These are phyloP conservation scores for Sebastes vulpes DNA, from an alignment of 2,797 vertebrate genomes.

Conservation along the genomic window DNA sequence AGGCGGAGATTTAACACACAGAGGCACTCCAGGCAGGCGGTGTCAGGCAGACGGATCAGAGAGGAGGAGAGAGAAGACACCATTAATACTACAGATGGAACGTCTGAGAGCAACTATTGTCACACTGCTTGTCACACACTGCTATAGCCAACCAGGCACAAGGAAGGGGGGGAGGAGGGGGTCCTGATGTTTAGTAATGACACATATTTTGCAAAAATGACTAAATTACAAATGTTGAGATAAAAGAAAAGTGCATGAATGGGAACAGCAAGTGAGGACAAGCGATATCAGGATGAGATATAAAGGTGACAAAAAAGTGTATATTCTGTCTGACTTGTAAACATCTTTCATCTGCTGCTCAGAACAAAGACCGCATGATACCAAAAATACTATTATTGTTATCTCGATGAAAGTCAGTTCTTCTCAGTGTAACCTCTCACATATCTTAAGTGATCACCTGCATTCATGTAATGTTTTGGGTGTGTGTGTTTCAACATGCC, in stretches of 20 bases:
- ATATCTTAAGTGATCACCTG: not conserved
- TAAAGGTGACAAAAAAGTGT: not conserved
- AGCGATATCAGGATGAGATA: not conserved
- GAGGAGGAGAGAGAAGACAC: slow-evolving; percentile 52
- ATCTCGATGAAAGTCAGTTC: not conserved
- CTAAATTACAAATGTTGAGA: not conserved
- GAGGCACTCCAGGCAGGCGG: slow-evolving; percentile 59
- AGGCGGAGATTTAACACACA: slow-evolving; percentile 67
- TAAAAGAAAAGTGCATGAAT: not conserved
- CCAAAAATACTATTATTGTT: not conserved
- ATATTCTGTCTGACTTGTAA: not conserved
- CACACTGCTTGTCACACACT: slow-evolving; percentile 27
- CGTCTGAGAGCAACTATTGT: slow-evolving; percentile 44
- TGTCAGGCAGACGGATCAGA: slow-evolving; percentile 67
- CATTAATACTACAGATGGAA: slow-evolving; percentile 62
- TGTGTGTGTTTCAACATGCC: not conserved
- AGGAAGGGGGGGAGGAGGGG: not conserved
- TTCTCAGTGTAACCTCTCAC: not conserved
- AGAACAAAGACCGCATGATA: not conserved
- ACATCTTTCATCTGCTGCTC: not conserved
- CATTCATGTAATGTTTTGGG: not conserved
- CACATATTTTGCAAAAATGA: not conserved
- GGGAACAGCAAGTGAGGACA: not conserved
- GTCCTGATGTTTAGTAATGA: not conserved
- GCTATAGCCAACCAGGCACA: slow-evolving; percentile 22